phyloP scores from a whole-genome alignment of 2,888 invertebrate species.

The Caenorhabditis imperialis region DNA sequence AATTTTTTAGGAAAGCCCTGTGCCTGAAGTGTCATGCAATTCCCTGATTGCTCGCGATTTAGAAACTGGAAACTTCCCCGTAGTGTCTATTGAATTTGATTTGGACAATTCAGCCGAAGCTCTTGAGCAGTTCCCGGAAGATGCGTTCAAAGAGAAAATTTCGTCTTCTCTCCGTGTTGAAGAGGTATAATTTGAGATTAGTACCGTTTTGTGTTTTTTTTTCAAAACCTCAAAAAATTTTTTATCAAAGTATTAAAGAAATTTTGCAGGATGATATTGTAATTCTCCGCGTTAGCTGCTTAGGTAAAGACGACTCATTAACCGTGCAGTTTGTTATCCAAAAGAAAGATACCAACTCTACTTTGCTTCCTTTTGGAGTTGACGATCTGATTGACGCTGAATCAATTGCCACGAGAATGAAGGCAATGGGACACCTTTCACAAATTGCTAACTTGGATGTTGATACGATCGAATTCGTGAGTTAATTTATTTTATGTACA shows the following conservation, averaged over 20 bases:
- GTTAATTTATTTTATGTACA: too few species aligned
- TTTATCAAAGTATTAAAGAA: not conserved
- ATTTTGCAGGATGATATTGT: conserved; percentile 67
- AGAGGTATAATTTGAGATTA: conserved; percentile 43
- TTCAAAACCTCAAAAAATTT: too few species aligned
- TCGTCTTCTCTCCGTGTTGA: conserved; percentile 59
- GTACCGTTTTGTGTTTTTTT: too few species aligned
- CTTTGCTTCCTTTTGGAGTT: conserved; percentile 56
- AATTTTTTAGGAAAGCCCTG: conserved; percentile 55
- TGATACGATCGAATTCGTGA: conserved; percentile 67
- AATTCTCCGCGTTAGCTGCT: conserved; percentile 67
- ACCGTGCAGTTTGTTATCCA: conserved; percentile 71
- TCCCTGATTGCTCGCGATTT: conserved; percentile 58
- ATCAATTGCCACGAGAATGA: conserved; percentile 64
- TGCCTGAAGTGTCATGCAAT: conserved; percentile 67
- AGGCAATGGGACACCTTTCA: conserved; percentile 67
- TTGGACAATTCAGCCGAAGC: conserved; percentile 51
- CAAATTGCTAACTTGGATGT: conserved; percentile 68
- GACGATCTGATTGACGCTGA: conserved; percentile 63
- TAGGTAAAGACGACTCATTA: conserved; percentile 61
- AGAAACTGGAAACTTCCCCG: conserved; percentile 67
- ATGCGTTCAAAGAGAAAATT: conserved; percentile 56
- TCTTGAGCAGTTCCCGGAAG: conserved; percentile 61
- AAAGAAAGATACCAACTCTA: conserved; percentile 61
- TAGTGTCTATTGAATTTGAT: conserved; percentile 64